These are phyloP conservation scores for Penaeus vannamei DNA, from an alignment of 1,140 invertebrate genomes.

Conservation along the genomic window DNA sequence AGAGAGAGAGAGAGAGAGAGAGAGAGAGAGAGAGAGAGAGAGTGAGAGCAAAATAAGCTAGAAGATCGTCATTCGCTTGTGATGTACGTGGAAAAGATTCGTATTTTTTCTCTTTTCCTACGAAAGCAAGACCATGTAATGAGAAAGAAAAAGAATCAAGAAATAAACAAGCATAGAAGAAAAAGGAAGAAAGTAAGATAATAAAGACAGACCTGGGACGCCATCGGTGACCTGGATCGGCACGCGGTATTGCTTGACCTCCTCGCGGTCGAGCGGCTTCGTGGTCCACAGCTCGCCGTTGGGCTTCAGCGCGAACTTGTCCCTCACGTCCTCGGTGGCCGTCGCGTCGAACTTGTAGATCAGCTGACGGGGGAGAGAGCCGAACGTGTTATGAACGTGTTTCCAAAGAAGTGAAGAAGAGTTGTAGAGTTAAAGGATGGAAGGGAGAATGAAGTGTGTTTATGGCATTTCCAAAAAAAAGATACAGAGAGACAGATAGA, in stretches of 20 bases:
- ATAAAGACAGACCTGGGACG: background rate
- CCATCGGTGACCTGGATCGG: slow-evolving; percentile 50
- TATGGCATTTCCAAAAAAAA: background rate
- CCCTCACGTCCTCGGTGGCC: slow-evolving; percentile 24
- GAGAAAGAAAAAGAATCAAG: background rate
- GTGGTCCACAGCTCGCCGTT: slow-evolving; percentile 49
- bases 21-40: too few species aligned
- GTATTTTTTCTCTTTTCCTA: background rate
- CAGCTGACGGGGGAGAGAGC: slow-evolving; percentile 20
- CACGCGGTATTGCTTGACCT: slow-evolving; percentile 16
- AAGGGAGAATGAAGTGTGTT: too few species aligned
- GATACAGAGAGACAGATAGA: slow-evolving; percentile 29
- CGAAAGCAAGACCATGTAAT: too few species aligned
- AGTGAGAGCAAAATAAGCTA: too few species aligned
- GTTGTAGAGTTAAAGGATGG: too few species aligned
- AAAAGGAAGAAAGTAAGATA: background rate
- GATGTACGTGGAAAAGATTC: background rate
- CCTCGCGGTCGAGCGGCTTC: slow-evolving; percentile 39
- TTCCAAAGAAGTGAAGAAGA: too few species aligned
- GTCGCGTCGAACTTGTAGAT: slow-evolving; percentile 35
- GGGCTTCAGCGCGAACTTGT: slow-evolving; percentile 39
- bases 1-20: too few species aligned
- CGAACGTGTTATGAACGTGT: background rate
- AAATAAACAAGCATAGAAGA: background rate
- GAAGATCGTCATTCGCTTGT: too few species aligned